Evolutionary conservation across 2,113 vertebrate species (phyloP).

Genomic region (Promerops cafer): DNA sequence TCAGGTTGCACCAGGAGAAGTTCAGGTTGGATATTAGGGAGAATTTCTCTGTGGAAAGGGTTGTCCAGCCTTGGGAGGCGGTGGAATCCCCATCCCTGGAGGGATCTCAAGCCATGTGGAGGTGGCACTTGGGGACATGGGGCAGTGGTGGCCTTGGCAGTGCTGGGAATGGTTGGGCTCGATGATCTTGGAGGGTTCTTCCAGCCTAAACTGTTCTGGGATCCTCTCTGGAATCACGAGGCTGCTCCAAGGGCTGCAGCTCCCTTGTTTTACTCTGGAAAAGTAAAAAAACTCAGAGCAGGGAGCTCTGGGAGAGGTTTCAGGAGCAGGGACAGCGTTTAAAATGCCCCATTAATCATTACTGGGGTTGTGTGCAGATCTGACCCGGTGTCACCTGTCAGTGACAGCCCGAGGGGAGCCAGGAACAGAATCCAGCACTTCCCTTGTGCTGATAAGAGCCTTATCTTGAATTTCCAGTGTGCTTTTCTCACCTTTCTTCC

Average conservation of each 20-base stretch:
- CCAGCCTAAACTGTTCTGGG: neutral
- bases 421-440: neutral
- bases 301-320: neutral
- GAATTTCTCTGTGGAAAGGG: neutral
- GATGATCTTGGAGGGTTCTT: neutral
- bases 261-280: neutral
- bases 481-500: accelerated
- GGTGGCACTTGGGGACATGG: neutral
- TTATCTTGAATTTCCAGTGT: accelerated
- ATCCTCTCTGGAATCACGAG: neutral
- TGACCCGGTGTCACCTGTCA: neutral
- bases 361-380: neutral
- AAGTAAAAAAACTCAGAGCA: neutral
- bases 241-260: neutral
- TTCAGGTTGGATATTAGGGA: neutral
- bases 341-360: neutral
- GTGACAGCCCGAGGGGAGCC: neutral
- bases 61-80: neutral
- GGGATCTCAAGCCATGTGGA: neutral
- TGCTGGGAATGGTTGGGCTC: neutral
- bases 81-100: neutral
- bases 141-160: neutral
- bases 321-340: neutral
- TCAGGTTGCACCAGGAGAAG: neutral
- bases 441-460: neutral